A percentile compares a stretch with the other conserved stretches of the same genome.
These are phyloP conservation scores for Myiothlypis chrysogaster DNA, from an alignment of 2,797 vertebrate species.

Conservation along the genomic window DNA sequence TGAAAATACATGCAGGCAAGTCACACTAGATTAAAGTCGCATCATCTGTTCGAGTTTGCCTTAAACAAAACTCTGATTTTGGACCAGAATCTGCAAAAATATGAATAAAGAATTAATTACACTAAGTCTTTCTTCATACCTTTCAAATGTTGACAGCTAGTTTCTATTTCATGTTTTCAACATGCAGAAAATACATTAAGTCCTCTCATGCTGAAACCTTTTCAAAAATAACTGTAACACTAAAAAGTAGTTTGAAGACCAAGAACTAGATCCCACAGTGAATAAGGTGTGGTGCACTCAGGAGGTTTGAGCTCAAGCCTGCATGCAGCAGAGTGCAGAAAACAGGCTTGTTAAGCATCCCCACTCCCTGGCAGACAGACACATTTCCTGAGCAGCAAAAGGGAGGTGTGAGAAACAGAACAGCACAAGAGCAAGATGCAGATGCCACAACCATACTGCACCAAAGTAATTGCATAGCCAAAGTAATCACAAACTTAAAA, in stretches of 20 bases:
- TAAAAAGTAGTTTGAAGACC: not conserved
- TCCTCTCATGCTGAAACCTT: not conserved
- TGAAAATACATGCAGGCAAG: constrained; percentile 92
- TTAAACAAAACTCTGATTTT: constrained; percentile 70
- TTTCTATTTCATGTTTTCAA: not conserved
- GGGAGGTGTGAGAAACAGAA: not conserved
- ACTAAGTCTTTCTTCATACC: constrained; percentile 21
- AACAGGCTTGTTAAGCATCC: not conserved
- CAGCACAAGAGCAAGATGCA: not conserved
- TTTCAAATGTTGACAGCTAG: constrained; percentile 24
- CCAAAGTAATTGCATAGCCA: not conserved
- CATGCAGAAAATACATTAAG: not conserved
- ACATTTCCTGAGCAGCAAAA: not conserved
- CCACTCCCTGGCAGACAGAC: not conserved
- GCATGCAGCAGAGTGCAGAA: not conserved
- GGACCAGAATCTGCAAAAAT: constrained; percentile 58
- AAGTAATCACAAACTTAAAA: not conserved
- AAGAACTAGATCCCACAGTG: not conserved
- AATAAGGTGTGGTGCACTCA: not conserved
- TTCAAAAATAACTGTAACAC: not conserved
- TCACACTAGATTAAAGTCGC: constrained; percentile 91
- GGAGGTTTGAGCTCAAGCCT: not conserved
- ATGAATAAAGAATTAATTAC: constrained; percentile 67
- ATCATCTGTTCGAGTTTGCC: constrained; percentile 81
- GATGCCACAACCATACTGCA: not conserved